phyloP scores from a whole-genome alignment of 2,113 vertebrate species.

The Cacatua alba region DNA sequence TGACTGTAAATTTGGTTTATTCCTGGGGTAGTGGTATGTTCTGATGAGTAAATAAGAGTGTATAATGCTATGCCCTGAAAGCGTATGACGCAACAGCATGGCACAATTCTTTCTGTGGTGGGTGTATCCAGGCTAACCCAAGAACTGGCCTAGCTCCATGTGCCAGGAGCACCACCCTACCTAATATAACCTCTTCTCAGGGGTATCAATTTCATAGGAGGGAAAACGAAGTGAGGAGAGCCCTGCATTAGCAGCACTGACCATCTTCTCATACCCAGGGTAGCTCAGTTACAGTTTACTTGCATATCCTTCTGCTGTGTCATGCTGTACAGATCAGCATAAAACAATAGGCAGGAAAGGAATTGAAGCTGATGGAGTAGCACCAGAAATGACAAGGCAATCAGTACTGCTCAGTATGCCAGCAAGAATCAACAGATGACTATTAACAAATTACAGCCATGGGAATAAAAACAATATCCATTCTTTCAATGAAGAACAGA shows the following conservation, averaged over 20 bases:
- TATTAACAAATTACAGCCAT: background rate
- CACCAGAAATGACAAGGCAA: background rate
- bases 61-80: background rate
- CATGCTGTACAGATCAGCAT: rapidly evolving
- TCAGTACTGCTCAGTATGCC: background rate
- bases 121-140: background rate
- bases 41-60: background rate
- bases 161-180: background rate
- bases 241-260: too few relatives aligned
- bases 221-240: background rate
- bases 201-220: background rate
- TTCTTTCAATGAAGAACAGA: background rate
- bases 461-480: background rate
- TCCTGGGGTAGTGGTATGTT: background rate
- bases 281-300: background rate
- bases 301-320: background rate
- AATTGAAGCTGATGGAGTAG: background rate
- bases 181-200: background rate
- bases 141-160: background rate
- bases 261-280: background rate
- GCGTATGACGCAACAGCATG: rapidly evolving
- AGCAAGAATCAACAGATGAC: background rate
- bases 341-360: background rate
- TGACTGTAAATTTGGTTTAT: background rate
- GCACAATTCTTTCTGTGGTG: background rate